Base-by-base conservation (phyloP, 2,888 invertebrate species). In the Latrodectus hesperus region DNA sequence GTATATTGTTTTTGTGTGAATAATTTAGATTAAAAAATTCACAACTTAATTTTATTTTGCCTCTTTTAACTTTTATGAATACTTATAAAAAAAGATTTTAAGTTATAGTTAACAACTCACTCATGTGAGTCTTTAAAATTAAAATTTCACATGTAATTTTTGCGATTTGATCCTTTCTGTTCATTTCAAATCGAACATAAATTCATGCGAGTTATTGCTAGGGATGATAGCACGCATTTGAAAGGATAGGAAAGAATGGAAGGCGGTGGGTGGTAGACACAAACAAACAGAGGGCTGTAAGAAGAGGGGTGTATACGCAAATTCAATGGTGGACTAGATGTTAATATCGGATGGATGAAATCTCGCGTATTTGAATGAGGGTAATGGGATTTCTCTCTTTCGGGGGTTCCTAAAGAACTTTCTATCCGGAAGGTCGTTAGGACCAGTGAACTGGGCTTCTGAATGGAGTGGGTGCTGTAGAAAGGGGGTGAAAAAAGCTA, bases 341-440 rank as follows among this genome's bases (percentile, higher is more conserved):
- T 64, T 49, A 64, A 38, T 75, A 75, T 75, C 55, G 55, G 55
- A 14, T 51, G 16, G 55, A 55, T 12, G 75, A 64, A 38, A 75
- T 38, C 64, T n/a, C 64, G 16, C 60, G 60, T 52, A 55, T 75
- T 64, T 64, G 75, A 75, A 75, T 75, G 49, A 26, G 73, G 73
- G 52, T 52, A 51, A 73, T 73, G 73, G 49, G 73, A 73, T 73
- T 73, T 73, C 73, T 52, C 12, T 60, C 12, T 12, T 14, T 68
- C n/a, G 51, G 68, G 78, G 68, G 52, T 67, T 17, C n/a, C 8
- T 12, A 14, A 65, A 67, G 53, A 73, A 64, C 70, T 76, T 76
- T 70, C 76, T 76, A 76, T 71, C 68, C 51, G 60, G 74, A 68
- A 51, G 22, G 64, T 74, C 75, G 55, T 83, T 76, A 76, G 83